phyloP scores from a whole-genome alignment of 2,797 vertebrate species.

The Oreortyx pictus region DNA sequence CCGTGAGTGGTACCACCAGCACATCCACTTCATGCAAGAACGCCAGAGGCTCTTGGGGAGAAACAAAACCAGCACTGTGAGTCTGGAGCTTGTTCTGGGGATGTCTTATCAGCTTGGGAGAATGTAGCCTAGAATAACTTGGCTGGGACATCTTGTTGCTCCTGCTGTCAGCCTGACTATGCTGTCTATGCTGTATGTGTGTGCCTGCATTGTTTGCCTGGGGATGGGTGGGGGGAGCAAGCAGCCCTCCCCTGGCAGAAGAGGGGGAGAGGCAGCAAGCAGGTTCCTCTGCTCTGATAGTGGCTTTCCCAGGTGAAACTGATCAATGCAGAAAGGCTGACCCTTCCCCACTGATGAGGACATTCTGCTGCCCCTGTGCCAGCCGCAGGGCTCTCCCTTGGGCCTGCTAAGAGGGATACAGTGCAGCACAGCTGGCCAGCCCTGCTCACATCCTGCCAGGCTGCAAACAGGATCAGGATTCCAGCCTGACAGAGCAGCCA shows the following conservation, averaged over 20 bases:
- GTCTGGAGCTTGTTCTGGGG: slow-evolving; percentile 14
- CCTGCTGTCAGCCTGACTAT: not conserved
- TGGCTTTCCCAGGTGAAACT: not conserved
- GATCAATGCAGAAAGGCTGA: not conserved
- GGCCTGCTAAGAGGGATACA: no score
- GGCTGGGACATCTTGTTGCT: not conserved
- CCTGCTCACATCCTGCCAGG: not conserved
- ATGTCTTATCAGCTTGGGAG: not conserved
- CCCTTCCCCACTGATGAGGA: not conserved
- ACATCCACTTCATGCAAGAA: slow-evolving; percentile 90
- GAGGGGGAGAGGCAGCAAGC: not conserved
- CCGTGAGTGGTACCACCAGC: slow-evolving; percentile 92
- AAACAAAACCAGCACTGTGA: slow-evolving; percentile 80
- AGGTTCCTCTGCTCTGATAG: not conserved
- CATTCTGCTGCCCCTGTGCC: not conserved
- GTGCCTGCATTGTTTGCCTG: not conserved
- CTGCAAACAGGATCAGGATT: not conserved
- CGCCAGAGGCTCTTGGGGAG: slow-evolving; percentile 87
- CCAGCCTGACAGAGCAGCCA: no score
- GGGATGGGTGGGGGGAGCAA: not conserved
- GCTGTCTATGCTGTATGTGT: not conserved
- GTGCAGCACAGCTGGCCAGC: not conserved
- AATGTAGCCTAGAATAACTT: not conserved
- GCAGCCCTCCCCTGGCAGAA: not conserved
- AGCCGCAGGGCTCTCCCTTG: not conserved